Percentiles rank a stretch among this genome's conserved stretches.
These are phyloP conservation scores for Myotis vivesi DNA, from an alignment of 2,797 vertebrate species.

Conservation along the genomic window DNA sequence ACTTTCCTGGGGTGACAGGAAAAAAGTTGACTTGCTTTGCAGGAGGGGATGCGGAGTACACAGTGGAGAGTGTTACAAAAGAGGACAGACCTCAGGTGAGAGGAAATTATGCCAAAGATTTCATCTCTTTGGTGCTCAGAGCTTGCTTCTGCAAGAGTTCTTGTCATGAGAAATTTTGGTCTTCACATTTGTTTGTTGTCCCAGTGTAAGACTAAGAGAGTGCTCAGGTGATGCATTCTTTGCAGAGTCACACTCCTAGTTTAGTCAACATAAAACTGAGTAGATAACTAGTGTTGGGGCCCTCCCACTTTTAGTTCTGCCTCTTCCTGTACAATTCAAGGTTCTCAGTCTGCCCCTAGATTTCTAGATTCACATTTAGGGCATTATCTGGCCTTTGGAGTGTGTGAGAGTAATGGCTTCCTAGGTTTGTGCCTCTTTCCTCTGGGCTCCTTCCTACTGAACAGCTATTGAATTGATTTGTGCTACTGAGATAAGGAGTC, in stretches of 20 bases:
- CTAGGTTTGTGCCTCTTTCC: background rate
- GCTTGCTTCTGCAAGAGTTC: background rate
- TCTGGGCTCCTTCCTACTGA: background rate
- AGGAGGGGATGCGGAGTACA: background rate
- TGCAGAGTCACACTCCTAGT: background rate
- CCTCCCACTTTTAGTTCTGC: background rate
- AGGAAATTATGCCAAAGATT: background rate
- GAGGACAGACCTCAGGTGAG: background rate
- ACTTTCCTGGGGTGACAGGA: background rate
- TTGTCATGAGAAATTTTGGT: background rate
- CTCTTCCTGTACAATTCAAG: background rate
- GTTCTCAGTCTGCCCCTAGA: background rate
- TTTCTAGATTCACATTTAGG: background rate
- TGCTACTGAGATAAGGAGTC: background rate
- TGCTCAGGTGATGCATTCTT: background rate
- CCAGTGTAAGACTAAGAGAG: background rate
- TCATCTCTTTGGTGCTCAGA: background rate
- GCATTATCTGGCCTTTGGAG: background rate
- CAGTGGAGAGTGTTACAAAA: background rate
- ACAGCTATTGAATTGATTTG: background rate
- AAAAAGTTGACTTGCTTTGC: background rate
- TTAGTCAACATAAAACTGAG: background rate
- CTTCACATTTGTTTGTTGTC: background rate
- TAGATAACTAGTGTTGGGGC: background rate
- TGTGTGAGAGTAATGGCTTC: background rate